A percentile compares a stretch with the other conserved stretches of the same genome.
These are phyloP conservation scores for Holothuria leucospilota DNA, from an alignment of 53 echinoderm and acorn worm genomes.

Conservation along the genomic window DNA sequence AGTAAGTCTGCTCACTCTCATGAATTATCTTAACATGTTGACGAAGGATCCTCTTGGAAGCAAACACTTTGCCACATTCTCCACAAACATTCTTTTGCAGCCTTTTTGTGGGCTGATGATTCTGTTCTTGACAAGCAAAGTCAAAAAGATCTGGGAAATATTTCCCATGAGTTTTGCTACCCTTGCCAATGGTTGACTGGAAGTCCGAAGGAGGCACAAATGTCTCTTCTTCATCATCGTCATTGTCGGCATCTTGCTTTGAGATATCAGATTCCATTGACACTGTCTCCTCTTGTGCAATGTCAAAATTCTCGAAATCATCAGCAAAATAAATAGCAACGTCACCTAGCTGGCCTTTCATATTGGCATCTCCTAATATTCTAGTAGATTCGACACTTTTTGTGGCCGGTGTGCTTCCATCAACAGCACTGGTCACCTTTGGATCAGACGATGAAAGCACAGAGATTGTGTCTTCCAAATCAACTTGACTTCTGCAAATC, in stretches of 20 bases:
- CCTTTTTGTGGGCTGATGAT: no score
- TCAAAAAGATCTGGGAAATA: background rate
- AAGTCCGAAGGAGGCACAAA: constrained; percentile 4
- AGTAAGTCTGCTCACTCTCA: constrained; percentile 39
- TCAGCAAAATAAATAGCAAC: constrained; percentile 2
- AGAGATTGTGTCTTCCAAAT: no score
- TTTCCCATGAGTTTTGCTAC: background rate
- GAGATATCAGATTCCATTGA: constrained; percentile 3
- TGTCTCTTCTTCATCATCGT: constrained; percentile 1
- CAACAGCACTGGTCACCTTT: no score
- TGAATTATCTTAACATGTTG: constrained; percentile 29
- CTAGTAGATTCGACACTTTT: no score
- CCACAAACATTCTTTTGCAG: background rate
- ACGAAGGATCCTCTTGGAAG: background rate
- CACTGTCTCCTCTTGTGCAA: constrained; percentile 29
- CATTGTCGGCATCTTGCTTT: no score
- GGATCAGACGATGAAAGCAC: no score
- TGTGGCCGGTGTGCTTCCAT: no score
- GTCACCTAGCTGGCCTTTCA: background rate
- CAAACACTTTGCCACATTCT: constrained; percentile 24
- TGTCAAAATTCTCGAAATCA: constrained; percentile 19
- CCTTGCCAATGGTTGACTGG: no score
- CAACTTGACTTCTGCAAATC: no score
- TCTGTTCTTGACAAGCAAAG: no score
- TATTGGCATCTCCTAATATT: no score